These are phyloP conservation scores for Lamellibrachia luymesi DNA, from an alignment of 1,140 invertebrate genomes.

Conservation along the genomic window DNA sequence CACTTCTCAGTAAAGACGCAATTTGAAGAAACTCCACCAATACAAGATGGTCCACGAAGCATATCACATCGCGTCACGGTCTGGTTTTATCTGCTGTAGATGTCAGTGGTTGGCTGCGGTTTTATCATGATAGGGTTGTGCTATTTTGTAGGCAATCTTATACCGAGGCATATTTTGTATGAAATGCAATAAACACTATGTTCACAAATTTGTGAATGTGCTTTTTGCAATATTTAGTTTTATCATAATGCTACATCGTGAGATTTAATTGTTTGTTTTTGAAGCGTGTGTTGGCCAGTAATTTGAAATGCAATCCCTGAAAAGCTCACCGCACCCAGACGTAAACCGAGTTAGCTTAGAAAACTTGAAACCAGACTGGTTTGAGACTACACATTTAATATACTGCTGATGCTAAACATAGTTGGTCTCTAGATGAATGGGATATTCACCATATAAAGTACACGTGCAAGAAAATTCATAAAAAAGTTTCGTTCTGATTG, in stretches of 20 bases:
- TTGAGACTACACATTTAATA: not conserved
- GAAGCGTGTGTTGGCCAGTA: not conserved
- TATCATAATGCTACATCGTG: not conserved
- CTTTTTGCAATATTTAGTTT: not conserved
- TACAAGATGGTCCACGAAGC: not conserved
- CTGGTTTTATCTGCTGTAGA: not conserved
- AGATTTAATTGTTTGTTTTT: too few relatives aligned
- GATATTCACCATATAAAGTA: too few relatives aligned
- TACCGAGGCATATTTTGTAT: not conserved
- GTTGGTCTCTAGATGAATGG: too few relatives aligned
- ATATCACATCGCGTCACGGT: not conserved
- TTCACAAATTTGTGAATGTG: conserved; percentile 1
- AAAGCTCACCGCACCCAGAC: not conserved
- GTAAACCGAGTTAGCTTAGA: not conserved
- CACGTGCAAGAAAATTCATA: too few relatives aligned
- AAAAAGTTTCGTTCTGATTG: too few relatives aligned
- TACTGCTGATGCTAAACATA: too few relatives aligned
- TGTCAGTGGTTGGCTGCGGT: not conserved
- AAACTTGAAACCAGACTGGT: not conserved
- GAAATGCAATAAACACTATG: conserved; percentile 5
- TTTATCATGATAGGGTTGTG: not conserved
- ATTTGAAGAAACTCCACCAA: not conserved
- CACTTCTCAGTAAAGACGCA: not conserved
- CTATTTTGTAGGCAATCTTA: not conserved
- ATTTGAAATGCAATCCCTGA: not conserved